Conservation (phyloP, 2,113 vertebrate genomes). For the Hydrochoerus hydrochaeris region DNA sequence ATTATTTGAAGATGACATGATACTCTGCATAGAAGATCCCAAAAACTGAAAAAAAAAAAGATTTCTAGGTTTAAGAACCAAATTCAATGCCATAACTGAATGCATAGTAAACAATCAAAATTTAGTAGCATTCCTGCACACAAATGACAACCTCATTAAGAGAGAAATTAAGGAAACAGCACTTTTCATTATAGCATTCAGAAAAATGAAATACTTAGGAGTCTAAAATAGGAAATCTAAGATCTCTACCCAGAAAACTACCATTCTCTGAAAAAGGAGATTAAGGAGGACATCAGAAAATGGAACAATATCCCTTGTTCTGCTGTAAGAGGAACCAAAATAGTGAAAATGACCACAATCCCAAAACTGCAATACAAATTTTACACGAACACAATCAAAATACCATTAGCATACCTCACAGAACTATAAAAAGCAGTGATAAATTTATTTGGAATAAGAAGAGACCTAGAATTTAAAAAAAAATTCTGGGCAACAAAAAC, state of each 20-base stretch:
- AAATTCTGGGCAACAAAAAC: too few species aligned
- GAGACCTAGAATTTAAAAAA: too few species aligned
- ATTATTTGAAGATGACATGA: neutral
- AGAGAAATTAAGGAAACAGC: too few species aligned
- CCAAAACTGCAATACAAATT: too few species aligned
- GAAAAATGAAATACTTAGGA: neutral
- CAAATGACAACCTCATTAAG: neutral
- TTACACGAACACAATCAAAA: too few species aligned
- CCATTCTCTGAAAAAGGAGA: neutral
- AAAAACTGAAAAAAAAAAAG: neutral
- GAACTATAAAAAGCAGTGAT: too few species aligned
- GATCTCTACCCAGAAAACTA: neutral
- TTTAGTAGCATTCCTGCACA: neutral
- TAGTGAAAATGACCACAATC: too few species aligned
- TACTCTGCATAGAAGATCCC: neutral
- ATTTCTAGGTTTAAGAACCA: neutral
- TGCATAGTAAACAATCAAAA: too few species aligned
- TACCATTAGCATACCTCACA: too few species aligned
- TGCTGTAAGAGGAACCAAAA: too few species aligned
- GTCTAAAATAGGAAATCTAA: neutral
- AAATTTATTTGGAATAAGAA: too few species aligned
- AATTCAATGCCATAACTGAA: neutral
- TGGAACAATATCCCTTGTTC: neutral
- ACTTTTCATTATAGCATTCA: neutral
- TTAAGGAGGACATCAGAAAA: neutral